Conservation (phyloP, 2,888 invertebrate species). For the Xylophagus ater region DNA sequence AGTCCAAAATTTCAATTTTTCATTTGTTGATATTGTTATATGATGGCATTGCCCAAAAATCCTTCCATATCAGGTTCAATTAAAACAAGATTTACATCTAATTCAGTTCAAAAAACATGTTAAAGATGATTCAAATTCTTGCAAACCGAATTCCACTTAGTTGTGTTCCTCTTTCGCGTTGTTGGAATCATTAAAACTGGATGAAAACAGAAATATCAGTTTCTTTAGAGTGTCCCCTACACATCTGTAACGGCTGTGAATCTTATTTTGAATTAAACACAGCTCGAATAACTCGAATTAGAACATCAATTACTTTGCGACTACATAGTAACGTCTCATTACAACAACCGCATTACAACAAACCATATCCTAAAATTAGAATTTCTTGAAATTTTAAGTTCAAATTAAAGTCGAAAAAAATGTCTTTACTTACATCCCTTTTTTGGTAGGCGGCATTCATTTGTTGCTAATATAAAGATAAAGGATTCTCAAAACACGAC, state of each 20-base stretch:
- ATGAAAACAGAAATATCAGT: slow-evolving; percentile 70
- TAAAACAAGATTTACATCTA: slow-evolving; percentile 58
- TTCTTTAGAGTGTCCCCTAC: slow-evolving; percentile 39
- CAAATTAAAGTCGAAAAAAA: background rate
- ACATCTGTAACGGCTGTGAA: slow-evolving; percentile 44
- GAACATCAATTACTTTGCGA: slow-evolving; percentile 80
- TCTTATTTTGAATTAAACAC: slow-evolving; percentile 65
- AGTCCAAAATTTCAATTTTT: slow-evolving; percentile 68
- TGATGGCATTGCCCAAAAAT: slow-evolving; percentile 61
- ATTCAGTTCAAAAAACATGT: slow-evolving; percentile 65
- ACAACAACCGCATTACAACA: slow-evolving; percentile 81
- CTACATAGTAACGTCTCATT: slow-evolving; percentile 85
- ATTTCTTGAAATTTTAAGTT: slow-evolving; percentile 3
- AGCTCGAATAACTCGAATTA: slow-evolving; percentile 72
- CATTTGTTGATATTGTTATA: slow-evolving; percentile 70
- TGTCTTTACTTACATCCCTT: slow-evolving; percentile 54
- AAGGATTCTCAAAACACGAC: slow-evolving; percentile 76
- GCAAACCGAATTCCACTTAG: slow-evolving; percentile 59
- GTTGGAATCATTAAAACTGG: slow-evolving; percentile 80
- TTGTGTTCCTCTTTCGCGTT: slow-evolving; percentile 79
- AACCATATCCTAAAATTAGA: slow-evolving; percentile 56
- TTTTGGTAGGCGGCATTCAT: slow-evolving; percentile 60
- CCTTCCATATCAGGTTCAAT: slow-evolving; percentile 62
- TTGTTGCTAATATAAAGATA: slow-evolving; percentile 56
- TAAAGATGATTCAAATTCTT: slow-evolving; percentile 64